Evolutionary conservation across 2,113 vertebrate genomes (phyloP).

Genomic region (Hemichromis elongatus): DNA sequence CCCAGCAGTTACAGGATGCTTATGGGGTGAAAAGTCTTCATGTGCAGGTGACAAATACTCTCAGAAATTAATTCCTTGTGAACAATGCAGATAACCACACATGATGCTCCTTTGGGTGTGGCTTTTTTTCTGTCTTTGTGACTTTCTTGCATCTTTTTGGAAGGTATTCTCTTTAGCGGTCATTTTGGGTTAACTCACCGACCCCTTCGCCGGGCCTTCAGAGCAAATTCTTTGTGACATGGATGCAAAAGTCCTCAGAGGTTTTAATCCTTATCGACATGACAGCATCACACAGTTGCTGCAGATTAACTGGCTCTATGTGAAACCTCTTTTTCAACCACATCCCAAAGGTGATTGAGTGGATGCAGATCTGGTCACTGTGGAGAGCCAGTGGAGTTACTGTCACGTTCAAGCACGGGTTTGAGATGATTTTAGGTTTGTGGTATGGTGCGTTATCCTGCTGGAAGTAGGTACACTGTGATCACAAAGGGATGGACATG

Average conservation of each 20-base stretch:
- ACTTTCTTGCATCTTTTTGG: background rate
- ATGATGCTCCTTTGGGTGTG: background rate
- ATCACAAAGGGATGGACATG: background rate
- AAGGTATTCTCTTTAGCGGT: background rate
- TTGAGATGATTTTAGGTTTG: background rate
- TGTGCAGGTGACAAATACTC: background rate
- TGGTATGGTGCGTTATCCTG: background rate
- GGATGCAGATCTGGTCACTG: background rate
- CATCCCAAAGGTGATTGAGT: background rate
- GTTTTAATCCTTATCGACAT: background rate
- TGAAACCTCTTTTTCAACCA: background rate
- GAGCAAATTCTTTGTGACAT: background rate
- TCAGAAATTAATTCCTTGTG: background rate
- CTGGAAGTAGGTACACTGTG: background rate
- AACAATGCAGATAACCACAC: background rate
- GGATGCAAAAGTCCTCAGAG: background rate
- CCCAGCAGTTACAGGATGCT: background rate
- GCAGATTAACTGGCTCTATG: background rate
- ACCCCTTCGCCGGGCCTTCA: background rate
- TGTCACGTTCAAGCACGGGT: background rate
- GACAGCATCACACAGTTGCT: background rate
- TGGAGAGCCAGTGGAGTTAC: background rate
- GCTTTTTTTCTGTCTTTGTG: background rate
- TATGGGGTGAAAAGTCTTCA: background rate
- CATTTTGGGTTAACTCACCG: background rate